These are phyloP conservation scores for Caenorhabditis japonica DNA, from an alignment of 2,888 invertebrate species.

Conservation along the genomic window DNA sequence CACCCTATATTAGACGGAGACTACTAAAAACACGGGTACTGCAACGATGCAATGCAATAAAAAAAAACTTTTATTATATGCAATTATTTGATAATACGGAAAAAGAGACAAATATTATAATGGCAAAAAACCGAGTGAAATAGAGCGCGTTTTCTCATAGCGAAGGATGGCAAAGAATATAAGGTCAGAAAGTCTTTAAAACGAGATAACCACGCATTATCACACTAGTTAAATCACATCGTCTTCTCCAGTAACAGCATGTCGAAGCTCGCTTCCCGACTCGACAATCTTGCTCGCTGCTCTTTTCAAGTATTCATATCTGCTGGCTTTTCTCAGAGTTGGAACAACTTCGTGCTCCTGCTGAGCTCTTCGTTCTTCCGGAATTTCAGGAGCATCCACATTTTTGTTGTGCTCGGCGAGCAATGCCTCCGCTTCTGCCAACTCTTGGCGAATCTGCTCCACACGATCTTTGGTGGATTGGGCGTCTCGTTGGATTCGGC, in stretches of 20 bases:
- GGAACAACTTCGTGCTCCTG: conserved; percentile 9
- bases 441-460: conserved; percentile 59
- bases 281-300: conserved; percentile 48
- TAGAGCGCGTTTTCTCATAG: too few relatives aligned
- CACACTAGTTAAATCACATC: too few relatives aligned
- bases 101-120: too few relatives aligned
- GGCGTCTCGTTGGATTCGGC: conserved; percentile 57
- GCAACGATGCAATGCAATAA: too few relatives aligned
- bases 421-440: conserved; percentile 57
- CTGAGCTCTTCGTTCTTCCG: conserved; percentile 1
- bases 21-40: too few relatives aligned
- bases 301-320: conserved; percentile 46
- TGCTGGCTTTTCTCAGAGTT: conserved; percentile 15
- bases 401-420: conserved; percentile 28
- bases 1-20: too few relatives aligned
- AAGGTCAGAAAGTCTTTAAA: too few relatives aligned
- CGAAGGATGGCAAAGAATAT: too few relatives aligned
- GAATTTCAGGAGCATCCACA: conserved; percentile 27
- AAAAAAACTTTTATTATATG: too few relatives aligned
- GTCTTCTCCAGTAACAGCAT: conserved; percentile 41
- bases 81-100: too few relatives aligned
- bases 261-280: conserved; percentile 33
- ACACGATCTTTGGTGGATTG: conserved; percentile 48
- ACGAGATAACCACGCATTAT: too few relatives aligned
- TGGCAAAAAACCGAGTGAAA: too few relatives aligned